Percentiles rank a stretch among this genome's conserved stretches.
These are phyloP conservation scores for Labeo catla DNA, from an alignment of 2,113 vertebrate genomes.

Conservation along the genomic window DNA sequence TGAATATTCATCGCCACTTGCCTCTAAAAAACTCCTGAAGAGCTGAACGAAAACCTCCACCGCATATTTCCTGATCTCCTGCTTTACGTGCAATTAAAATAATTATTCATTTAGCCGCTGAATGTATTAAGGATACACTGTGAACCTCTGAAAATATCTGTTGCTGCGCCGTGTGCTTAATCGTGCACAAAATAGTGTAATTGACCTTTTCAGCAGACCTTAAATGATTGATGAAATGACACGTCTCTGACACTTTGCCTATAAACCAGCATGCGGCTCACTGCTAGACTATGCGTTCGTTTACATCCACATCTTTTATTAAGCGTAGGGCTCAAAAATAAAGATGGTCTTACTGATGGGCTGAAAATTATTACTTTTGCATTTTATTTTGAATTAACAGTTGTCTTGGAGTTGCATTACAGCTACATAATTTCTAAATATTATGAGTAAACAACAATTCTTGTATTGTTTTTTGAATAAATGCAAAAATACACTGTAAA, in stretches of 20 bases:
- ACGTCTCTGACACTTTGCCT: not conserved
- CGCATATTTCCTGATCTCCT: not conserved
- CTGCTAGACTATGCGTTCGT: not conserved
- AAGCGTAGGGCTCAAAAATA: not conserved
- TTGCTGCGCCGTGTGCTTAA: slow-evolving; percentile 12
- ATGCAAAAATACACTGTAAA: not conserved
- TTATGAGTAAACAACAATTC: not conserved
- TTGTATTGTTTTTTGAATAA: too few species aligned
- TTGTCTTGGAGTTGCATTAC: not conserved
- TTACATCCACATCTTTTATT: not conserved
- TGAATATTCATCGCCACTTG: slow-evolving; percentile 21
- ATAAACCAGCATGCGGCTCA: not conserved
- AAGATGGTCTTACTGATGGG: not conserved
- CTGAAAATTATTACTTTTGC: not conserved
- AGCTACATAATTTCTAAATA: not conserved
- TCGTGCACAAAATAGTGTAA: not conserved
- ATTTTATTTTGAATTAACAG: not conserved
- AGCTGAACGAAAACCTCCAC: not conserved
- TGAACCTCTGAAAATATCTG: not conserved
- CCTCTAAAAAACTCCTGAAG: not conserved
- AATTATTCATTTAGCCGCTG: not conserved
- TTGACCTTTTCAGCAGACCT: slow-evolving; percentile 18
- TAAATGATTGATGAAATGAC: slow-evolving; percentile 37
- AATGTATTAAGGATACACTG: not conserved
- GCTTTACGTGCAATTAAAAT: not conserved